phyloP scores from a whole-genome alignment of 2,888 invertebrate species.

The Halocaridina rubra region DNA sequence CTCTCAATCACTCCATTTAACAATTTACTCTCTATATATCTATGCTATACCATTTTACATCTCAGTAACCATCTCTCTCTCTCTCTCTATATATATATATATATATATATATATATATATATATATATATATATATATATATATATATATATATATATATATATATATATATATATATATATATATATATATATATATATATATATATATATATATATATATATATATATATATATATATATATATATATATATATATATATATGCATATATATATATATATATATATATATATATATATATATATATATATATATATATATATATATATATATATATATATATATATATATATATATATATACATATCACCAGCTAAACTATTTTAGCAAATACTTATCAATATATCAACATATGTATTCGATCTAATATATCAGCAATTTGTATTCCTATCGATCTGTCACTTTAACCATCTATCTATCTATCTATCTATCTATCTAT shows the following conservation, averaged over 20 bases:
- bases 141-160: slow-evolving; percentile 23
- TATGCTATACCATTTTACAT: background rate
- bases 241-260: slow-evolving; percentile 7
- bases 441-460: too few relatives aligned
- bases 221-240: slow-evolving; percentile 29
- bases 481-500: too few relatives aligned
- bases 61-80: background rate
- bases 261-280: slow-evolving; percentile 19
- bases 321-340: background rate
- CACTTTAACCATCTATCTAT: too few relatives aligned
- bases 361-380: background rate
- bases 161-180: slow-evolving; percentile 3
- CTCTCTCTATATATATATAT: background rate
- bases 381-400: too few relatives aligned
- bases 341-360: background rate
- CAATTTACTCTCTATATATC: background rate
- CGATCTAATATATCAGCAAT: too few relatives aligned
- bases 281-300: background rate
- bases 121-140: background rate
- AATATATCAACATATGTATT: too few relatives aligned
- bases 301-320: background rate
- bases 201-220: slow-evolving; percentile 17
- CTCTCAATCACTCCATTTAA: background rate
- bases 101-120: background rate
- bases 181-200: background rate